A percentile compares a stretch with the other conserved stretches of the same genome.
Conservation (phyloP, 2,113 vertebrate genomes). For the Plecotus auritus region DNA sequence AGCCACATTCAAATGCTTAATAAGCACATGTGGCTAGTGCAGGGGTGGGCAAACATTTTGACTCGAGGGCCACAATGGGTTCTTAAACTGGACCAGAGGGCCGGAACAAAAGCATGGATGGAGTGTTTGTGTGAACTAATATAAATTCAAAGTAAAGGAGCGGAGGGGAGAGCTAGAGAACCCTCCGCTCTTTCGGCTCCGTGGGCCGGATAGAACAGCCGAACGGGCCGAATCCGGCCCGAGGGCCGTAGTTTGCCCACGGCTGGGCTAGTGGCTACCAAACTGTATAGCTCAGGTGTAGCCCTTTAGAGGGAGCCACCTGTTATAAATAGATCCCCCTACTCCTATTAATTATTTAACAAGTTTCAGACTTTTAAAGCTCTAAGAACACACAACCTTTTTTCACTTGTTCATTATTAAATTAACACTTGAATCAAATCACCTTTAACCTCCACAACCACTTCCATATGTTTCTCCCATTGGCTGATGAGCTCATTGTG, state of each 20-base stretch:
- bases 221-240: too few species aligned
- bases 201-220: too few species aligned
- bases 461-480: not conserved
- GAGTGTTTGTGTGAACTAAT: too few species aligned
- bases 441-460: not conserved
- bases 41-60: too few species aligned
- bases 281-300: not conserved
- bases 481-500: not conserved
- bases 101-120: too few species aligned
- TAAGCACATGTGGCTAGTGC: not conserved
- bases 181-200: too few species aligned
- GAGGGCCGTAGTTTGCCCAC: too few species aligned
- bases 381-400: not conserved
- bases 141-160: too few species aligned
- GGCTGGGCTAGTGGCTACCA: not conserved
- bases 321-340: not conserved
- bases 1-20: not conserved
- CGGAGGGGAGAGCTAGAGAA: too few species aligned
- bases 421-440: not conserved
- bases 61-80: too few species aligned
- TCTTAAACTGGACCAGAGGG: too few species aligned
- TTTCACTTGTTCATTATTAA: slow-evolving; percentile 2
- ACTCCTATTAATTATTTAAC: not conserved
- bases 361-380: not conserved
- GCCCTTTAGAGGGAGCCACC: not conserved